Conservation (phyloP, 2,113 vertebrate genomes). For the Nibea coibor region DNA sequence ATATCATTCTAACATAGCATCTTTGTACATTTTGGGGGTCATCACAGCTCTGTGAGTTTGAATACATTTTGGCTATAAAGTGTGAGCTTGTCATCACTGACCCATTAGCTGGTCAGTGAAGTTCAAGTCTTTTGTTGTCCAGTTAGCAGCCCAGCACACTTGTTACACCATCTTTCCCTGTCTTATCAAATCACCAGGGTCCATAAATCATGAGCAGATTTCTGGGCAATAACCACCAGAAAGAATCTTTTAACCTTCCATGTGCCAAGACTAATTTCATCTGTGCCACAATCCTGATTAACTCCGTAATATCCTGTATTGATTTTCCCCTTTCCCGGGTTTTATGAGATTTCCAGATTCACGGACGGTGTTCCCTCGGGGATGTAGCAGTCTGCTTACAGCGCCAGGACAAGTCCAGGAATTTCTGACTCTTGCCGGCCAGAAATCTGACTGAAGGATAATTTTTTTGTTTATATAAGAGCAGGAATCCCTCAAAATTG, state of each 20-base stretch:
- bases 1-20: no score
- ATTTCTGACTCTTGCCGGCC: constrained; percentile 50
- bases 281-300: constrained; percentile 4
- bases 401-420: constrained; percentile 67
- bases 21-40: no score
- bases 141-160: background rate
- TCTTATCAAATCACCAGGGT: background rate
- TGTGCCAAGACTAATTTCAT: background rate
- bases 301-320: constrained; percentile 1
- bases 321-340: constrained; percentile 33
- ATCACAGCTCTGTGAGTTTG: no score
- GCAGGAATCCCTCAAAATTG: constrained; percentile 50
- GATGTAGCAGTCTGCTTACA: constrained; percentile 25
- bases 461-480: constrained; percentile 43
- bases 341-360: constrained; percentile 54
- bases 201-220: constrained; percentile 34
- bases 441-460: constrained; percentile 42
- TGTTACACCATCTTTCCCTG: background rate
- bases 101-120: background rate
- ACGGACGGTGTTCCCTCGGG: constrained; percentile 34
- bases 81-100: background rate
- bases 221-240: background rate
- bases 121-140: constrained; percentile 5
- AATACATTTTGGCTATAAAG: no score
- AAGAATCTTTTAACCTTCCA: background rate